Base-by-base conservation (phyloP, 1,140 invertebrate genomes). In the Drosophila ercepeae region DNA sequence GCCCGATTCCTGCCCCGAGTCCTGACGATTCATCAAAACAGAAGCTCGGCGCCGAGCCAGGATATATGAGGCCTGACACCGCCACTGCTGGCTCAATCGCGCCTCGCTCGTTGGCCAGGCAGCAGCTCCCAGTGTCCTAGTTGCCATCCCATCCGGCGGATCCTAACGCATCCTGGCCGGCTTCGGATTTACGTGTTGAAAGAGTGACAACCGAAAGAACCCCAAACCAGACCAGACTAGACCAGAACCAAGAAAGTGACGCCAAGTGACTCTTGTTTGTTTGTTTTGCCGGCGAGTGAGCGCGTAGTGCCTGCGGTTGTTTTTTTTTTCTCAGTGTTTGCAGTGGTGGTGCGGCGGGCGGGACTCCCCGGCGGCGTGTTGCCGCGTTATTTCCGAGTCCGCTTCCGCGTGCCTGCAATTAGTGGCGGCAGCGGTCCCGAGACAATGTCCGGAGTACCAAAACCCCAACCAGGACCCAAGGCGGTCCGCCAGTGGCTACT, bases 21-120 rank as follows among this genome's bases (percentile, higher is more conserved):
- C n/a, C n/a, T n/a, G n/a, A n/a, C n/a, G n/a, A n/a, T n/a, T n/a
- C n/a, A n/a, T 77, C 78, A 79, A 79, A 78, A 61, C 21, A 63
- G 36, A 42, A 50, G 34, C 42, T 39, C 65, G 65, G 64, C 54
- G 64, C 19, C 57, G 13, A 41, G n/a, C n/a, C n/a, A 14, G 59
- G 51, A 49, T 71, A 71, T 75, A 65, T 81, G 76, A 69, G 41
- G 18, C 21, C 53, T 52, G 61, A 49, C 61, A 57, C 41, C 44
- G 61, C 44, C 21, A 14, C 44, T 65, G 67, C 13, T 61, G 68
- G 27, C 68, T 82, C 78, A 82, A 77, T 77, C 63, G 78, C 78
- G 78, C 61, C 74, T 82, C 46, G 78, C 78, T 68, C 68, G 74
- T 74, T 73, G 78, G 78, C 73, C 61, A 59, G 57, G 73, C 73